These are phyloP conservation scores for Erethizon dorsatum DNA, from an alignment of 2,797 vertebrate genomes.

Conservation along the genomic window DNA sequence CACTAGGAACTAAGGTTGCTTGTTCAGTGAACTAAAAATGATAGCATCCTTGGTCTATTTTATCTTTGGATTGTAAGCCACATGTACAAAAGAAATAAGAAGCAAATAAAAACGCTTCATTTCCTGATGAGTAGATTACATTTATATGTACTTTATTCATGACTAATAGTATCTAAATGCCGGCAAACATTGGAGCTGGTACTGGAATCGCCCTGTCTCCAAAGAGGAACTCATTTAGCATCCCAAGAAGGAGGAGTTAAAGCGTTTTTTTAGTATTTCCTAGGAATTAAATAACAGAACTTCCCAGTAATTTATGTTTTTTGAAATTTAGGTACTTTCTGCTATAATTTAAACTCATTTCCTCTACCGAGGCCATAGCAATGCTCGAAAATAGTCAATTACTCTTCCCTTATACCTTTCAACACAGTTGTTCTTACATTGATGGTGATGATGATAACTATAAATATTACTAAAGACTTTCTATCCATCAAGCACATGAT, in stretches of 20 bases:
- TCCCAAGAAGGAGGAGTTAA: not conserved
- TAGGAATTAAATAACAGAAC: constrained; percentile 22
- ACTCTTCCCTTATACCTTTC: not conserved
- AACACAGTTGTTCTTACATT: not conserved
- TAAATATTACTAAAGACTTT: not conserved
- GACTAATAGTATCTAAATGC: constrained; percentile 21
- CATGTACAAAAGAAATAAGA: not conserved
- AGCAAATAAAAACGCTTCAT: not conserved
- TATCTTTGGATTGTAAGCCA: not conserved
- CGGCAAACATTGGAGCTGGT: not conserved
- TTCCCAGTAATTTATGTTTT: constrained; percentile 42
- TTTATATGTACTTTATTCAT: constrained; percentile 10
- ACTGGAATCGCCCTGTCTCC: not conserved
- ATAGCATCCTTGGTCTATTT: not conserved
- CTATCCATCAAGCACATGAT: not conserved
- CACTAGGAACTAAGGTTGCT: not conserved
- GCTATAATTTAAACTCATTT: not conserved
- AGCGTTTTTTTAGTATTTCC: not conserved
- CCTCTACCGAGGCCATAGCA: not conserved
- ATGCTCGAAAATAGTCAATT: not conserved
- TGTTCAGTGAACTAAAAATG: not conserved
- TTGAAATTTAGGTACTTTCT: not conserved
- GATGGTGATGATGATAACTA: not conserved
- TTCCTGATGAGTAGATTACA: constrained; percentile 26
- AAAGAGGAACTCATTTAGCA: constrained; percentile 17